These are phyloP conservation scores for Bicyclus anynana DNA, from an alignment of 1,140 invertebrate genomes.

Conservation along the genomic window DNA sequence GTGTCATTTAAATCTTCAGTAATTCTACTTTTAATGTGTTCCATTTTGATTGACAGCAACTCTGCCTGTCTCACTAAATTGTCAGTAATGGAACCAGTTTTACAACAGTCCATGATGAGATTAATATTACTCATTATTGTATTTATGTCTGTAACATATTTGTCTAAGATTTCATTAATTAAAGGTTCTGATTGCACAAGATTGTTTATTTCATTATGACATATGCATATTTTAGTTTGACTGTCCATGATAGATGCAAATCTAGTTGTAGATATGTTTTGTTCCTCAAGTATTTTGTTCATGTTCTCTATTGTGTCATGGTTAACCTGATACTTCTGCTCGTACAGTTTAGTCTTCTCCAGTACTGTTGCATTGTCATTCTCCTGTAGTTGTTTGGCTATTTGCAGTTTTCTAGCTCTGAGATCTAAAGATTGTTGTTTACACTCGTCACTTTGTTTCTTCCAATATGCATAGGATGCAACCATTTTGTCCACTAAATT, in stretches of 20 bases:
- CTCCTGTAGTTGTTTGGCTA: conserved; percentile 59
- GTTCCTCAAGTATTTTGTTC: conserved; percentile 68
- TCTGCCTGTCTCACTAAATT: conserved; percentile 72
- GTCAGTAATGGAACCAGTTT: conserved; percentile 65
- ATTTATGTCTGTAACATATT: conserved; percentile 48
- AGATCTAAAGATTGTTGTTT: conserved; percentile 51
- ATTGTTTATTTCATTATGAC: conserved; percentile 62
- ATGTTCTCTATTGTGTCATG: conserved; percentile 65
- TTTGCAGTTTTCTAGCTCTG: conserved; percentile 55
- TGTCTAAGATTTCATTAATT: conserved; percentile 48
- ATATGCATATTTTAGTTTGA: conserved; percentile 58
- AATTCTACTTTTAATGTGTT: conserved; percentile 54
- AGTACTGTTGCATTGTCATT: conserved; percentile 62
- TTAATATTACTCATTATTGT: conserved; percentile 67
- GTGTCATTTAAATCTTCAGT: conserved; percentile 41
- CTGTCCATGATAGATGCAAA: conserved; percentile 61
- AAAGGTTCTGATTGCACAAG: conserved; percentile 44
- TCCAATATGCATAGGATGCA: conserved; percentile 49
- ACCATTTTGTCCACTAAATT: conserved; percentile 63
- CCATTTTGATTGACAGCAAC: conserved; percentile 58
- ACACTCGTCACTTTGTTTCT: conserved; percentile 62
- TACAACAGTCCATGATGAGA: conserved; percentile 74
- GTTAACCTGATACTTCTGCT: conserved; percentile 57
- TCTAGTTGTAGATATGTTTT: conserved; percentile 59
- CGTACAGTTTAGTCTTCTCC: conserved; percentile 57